These are phyloP conservation scores for Ara ararauna DNA, from an alignment of 2,797 vertebrate genomes.

Conservation along the genomic window DNA sequence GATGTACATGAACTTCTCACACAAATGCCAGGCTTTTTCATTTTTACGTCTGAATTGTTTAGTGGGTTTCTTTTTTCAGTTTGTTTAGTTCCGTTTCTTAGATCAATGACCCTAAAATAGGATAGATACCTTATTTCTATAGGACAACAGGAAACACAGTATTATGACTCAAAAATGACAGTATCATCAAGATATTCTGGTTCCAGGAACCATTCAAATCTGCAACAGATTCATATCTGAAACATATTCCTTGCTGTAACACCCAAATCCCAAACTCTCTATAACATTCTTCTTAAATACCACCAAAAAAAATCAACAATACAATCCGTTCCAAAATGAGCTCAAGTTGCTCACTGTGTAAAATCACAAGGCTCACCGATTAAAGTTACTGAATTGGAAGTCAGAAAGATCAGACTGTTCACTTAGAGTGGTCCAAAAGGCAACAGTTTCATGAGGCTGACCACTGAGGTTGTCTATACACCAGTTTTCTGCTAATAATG, in stretches of 20 bases:
- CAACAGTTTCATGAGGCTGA: background rate
- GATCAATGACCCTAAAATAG: background rate
- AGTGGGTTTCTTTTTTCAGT: rapidly evolving
- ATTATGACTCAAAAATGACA: background rate
- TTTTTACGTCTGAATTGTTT: background rate
- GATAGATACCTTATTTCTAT: background rate
- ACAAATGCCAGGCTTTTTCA: background rate
- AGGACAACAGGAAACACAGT: background rate
- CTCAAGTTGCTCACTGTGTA: background rate
- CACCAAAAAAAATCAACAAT: background rate
- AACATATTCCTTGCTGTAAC: background rate
- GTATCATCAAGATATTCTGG: background rate
- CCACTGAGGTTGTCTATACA: background rate
- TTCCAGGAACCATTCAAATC: background rate
- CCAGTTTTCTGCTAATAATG: background rate
- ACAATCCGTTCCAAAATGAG: background rate
- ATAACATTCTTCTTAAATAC: background rate
- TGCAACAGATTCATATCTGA: background rate
- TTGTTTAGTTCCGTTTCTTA: rapidly evolving
- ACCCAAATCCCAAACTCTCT: background rate
- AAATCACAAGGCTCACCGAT: background rate
- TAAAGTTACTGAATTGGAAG: background rate
- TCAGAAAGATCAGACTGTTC: background rate
- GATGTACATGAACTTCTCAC: background rate
- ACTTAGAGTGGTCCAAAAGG: background rate